Conservation (phyloP, 2,888 invertebrate species). For the Drosophila yooni region DNA sequence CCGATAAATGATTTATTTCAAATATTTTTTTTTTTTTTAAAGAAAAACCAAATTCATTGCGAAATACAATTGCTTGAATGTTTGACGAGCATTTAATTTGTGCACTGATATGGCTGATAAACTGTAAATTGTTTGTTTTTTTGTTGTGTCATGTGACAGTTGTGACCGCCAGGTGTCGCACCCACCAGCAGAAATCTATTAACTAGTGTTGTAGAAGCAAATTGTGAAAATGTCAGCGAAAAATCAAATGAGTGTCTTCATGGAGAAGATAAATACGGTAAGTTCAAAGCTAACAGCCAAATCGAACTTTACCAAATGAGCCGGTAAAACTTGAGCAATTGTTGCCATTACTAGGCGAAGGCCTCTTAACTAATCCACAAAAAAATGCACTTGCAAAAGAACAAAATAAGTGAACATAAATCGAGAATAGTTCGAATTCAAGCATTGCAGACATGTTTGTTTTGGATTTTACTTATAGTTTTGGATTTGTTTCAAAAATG, state of each 20-base stretch:
- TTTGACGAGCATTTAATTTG: conserved; percentile 12
- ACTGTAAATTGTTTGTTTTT: conserved; percentile 11
- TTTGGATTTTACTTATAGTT: too few species aligned
- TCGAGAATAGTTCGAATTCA: not conserved
- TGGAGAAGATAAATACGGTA: conserved; percentile 91
- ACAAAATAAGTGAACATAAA: not conserved
- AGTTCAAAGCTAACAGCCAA: conserved; percentile 83
- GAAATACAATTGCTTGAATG: conserved; percentile 27
- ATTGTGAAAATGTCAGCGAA: conserved; percentile 88
- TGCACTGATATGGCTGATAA: conserved; percentile 27
- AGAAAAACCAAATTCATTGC: not conserved
- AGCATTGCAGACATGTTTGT: not conserved
- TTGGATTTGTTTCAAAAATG: not conserved
- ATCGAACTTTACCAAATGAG: not conserved
- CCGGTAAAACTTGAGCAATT: conserved; percentile 2
- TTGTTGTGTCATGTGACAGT: conserved; percentile 55
- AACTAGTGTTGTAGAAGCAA: conserved; percentile 6
- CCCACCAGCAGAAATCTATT: not conserved
- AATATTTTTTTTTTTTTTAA: conserved; percentile 11
- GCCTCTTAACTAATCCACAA: not conserved
- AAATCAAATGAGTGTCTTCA: conserved; percentile 89
- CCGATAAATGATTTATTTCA: conserved; percentile 1
- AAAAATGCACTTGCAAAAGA: not conserved
- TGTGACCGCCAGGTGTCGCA: conserved; percentile 43
- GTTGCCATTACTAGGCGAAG: not conserved